Evolutionary conservation across 2,113 vertebrate genomes (phyloP), one percentile per base, ranked within the genome.

Genomic region (Bostrychus sinensis): DNA sequence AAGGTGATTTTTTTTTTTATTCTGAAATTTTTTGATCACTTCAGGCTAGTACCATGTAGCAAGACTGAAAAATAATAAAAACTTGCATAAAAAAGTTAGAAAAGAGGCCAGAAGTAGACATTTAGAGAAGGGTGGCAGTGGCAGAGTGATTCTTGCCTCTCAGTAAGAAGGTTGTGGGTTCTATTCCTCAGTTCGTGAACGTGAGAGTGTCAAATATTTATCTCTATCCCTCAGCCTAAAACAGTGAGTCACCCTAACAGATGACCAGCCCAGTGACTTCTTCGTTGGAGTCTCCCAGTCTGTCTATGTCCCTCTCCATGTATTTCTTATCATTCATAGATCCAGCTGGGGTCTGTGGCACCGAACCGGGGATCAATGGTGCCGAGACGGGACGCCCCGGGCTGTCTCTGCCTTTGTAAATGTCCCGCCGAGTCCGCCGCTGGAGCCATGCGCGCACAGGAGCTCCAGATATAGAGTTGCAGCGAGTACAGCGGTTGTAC

Each of bases 301-400:
- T 76, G 53, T 56, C 37, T 58, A 19, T 54, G 12, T 54, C 34
- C 42, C 43, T 59, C 25, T 58, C 14, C 55, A 22, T 32, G 17
- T 70, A 11, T 74, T 59, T 84, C 51, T 82, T 82, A 77, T 76
- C 68, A 66, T 65, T 45, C 61, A 36, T 53, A 50, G 61, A 66
- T 62, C 72, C 56, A 26, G 67, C 8, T n/a, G 32, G 76, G 39
- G 71, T 60, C 37, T 7, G 37, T 83, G 82, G 85, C 85, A 77
- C 82, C 75, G 25, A 68, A 79, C 32, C 42, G 55, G 34, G 41
- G 72, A 87, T 87, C 82, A 87, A 87, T 87, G 64, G 66, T n/a
- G 64, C 75, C 72, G 58, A 87, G 77, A 85, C 75, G 11, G 9
- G 42, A 20, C 42, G 17, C 8, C 42, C 42, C 10, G 12, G 20